These are phyloP conservation scores for Fistularia commersonii DNA, from an alignment of 2,797 vertebrate species.

Conservation along the genomic window DNA sequence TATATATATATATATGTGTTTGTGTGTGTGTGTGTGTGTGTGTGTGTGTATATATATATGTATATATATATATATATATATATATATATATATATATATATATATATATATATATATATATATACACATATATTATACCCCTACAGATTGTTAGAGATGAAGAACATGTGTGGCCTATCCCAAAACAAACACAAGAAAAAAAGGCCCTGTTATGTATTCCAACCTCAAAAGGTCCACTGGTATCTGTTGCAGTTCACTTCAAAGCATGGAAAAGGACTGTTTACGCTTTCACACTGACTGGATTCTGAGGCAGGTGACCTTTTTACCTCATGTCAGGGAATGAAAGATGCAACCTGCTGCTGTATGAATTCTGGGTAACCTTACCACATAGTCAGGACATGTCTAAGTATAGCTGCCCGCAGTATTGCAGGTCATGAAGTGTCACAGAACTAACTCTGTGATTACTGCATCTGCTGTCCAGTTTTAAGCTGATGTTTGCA, in stretches of 20 bases:
- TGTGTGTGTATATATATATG: no score
- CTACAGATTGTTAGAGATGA: no score
- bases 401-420: conserved; percentile 39
- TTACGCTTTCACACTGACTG: conserved; percentile 25
- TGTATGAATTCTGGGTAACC: conserved; percentile 59
- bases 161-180: no score
- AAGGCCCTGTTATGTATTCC: conserved; percentile 19
- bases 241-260: conserved; percentile 11
- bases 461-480: conserved; percentile 12
- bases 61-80: no score
- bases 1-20: no score
- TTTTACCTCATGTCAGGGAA: conserved; percentile 43
- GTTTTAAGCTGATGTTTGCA: conserved; percentile 15
- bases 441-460: background rate
- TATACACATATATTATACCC: no score
- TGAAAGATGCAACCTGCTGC: conserved; percentile 57
- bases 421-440: conserved; percentile 32
- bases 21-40: no score
- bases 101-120: no score
- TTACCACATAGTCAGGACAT: conserved; percentile 40
- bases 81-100: no score
- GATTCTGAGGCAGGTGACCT: conserved; percentile 52
- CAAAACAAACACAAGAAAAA: background rate
- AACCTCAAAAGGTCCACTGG: conserved; percentile 11
- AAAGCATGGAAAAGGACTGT: background rate